Evolutionary conservation across 1,140 invertebrate genomes (phyloP), one percentile per base, ranked within the genome.

Genomic region (Zaprionus tsacasi): DNA sequence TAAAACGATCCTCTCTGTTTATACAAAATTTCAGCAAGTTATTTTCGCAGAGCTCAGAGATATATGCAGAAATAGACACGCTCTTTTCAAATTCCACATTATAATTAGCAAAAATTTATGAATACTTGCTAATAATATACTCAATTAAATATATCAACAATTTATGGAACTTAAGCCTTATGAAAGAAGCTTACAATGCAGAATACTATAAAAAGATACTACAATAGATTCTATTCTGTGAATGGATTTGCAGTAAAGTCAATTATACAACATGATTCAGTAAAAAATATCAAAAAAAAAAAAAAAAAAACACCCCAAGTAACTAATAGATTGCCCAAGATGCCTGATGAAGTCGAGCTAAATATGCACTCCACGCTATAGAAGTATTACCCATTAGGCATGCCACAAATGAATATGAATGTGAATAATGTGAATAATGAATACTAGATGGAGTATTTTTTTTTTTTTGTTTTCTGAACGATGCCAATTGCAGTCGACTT

Each of bases 371-470:
- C 11, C 13, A 15, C 17, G 27, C 0, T 21, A 1, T 21, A 21
- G 21, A 21, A 21, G 10, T 12, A 50, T 50, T 11, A 10, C 17
- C 45, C 45, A 50, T 50, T 50, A 50, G 21, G 21, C 21, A 21
- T 21, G 21, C 21, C 21, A 17, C 21, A 50, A 50, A 50, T 50
- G 45, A 50, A n/a, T n/a, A n/a, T n/a, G n/a, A n/a, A n/a, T n/a
- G n/a, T n/a, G n/a, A n/a, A 50, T 65, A 43, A 55, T 65, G 63
- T 25, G 45, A 40, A 38, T 55, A 43, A 43, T 64, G 48, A 38
- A 54, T 54, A 50, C 45, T 50, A 17, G 45, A 50, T 50, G 45
- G 8, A 50, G 45, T 25, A 48, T 17, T 48, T 48, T 17, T 21
- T 21, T 21, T 21, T 21, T 21, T 21, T 21, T 21, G 1, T 21